Evolutionary conservation across 2,888 invertebrate species (phyloP).

Genomic region (Clunio marinus): DNA sequence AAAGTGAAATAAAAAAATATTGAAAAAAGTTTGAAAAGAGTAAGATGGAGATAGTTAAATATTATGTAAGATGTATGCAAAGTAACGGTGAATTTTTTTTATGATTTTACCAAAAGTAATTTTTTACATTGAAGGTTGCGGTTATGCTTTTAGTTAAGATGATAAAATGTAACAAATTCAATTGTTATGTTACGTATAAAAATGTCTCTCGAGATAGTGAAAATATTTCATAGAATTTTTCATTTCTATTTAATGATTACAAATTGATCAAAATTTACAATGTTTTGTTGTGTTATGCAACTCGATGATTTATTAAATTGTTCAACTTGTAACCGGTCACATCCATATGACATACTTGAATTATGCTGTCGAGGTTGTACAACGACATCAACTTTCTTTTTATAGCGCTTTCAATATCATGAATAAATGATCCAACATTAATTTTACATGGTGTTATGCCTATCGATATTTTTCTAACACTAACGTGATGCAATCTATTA

Average conservation of each 20-base stretch:
- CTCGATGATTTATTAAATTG: background rate
- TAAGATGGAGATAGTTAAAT: no score
- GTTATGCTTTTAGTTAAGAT: background rate
- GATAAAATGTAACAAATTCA: background rate
- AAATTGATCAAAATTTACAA: no score
- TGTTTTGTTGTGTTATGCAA: conserved; percentile 18
- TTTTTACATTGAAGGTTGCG: conserved; percentile 33
- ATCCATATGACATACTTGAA: background rate
- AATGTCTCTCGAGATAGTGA: background rate
- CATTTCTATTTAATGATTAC: no score
- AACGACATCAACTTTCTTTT: conserved; percentile 7
- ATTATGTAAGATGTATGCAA: conserved; percentile 22
- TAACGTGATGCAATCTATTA: no score
- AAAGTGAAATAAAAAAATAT: conserved; percentile 36
- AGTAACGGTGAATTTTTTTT: background rate
- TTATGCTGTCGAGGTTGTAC: background rate
- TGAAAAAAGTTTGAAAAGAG: background rate
- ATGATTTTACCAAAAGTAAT: conserved; percentile 7
- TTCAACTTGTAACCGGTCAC: background rate
- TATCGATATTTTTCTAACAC: no score
- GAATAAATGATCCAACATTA: no score
- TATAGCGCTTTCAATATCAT: background rate
- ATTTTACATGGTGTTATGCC: no score
- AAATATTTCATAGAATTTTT: no score
- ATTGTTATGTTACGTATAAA: background rate